Conservation (phyloP, 2,888 invertebrate genomes). For the Chrysina gloriosa region DNA sequence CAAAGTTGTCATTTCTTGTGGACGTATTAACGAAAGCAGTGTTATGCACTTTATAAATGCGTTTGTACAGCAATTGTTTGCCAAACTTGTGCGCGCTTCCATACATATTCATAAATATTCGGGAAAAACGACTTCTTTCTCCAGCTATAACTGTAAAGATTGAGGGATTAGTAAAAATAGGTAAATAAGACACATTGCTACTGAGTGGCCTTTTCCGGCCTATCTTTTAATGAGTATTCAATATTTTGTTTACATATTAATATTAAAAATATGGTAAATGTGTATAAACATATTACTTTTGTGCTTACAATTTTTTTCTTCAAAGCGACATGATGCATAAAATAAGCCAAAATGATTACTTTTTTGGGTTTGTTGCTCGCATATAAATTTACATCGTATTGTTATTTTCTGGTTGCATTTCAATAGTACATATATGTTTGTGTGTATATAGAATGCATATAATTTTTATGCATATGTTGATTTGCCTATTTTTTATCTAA, state of each 20-base stretch:
- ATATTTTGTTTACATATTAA: conserved; percentile 50
- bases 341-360: conserved; percentile 49
- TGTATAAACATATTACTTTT: conserved; percentile 64
- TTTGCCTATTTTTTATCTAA: conserved; percentile 9
- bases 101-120: too few species aligned
- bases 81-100: too few species aligned
- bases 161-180: background rate
- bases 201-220: conserved; percentile 25
- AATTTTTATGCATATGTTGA: conserved; percentile 16
- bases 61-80: too few species aligned
- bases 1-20: too few species aligned
- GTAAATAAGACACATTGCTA: conserved; percentile 18
- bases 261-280: conserved; percentile 66
- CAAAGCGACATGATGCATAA: conserved; percentile 57
- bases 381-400: conserved; percentile 28
- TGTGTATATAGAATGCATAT: conserved; percentile 14
- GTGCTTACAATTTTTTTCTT: conserved; percentile 61
- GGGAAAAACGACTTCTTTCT: too few species aligned
- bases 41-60: too few species aligned
- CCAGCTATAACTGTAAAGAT: too few species aligned
- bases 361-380: conserved; percentile 24
- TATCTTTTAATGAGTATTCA: conserved; percentile 45
- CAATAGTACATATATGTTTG: background rate
- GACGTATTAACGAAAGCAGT: too few species aligned
- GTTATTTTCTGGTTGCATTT: conserved; percentile 30